phyloP scores from a whole-genome alignment of 2,797 vertebrate genomes.

The Lacerta bilineata region DNA sequence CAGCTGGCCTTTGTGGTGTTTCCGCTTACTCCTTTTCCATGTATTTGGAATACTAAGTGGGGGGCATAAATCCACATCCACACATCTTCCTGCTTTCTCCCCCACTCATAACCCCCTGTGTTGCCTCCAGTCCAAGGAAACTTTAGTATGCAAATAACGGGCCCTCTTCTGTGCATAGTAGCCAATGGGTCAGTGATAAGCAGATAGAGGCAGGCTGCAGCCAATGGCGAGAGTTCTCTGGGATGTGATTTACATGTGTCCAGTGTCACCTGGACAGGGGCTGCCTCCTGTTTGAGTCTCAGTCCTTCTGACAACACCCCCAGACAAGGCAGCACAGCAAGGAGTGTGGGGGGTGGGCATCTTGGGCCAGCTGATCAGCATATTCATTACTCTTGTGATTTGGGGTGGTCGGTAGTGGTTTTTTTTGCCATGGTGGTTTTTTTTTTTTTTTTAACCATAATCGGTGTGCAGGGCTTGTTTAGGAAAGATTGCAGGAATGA shows the following conservation, averaged over 20 bases:
- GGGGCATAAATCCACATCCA: neutral
- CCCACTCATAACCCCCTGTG: neutral
- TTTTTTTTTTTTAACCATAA: no score
- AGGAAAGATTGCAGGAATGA: no score
- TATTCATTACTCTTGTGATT: neutral
- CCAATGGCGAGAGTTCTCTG: neutral
- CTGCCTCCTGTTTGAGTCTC: neutral
- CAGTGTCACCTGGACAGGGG: constrained; percentile 12
- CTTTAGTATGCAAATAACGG: neutral
- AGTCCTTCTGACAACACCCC: constrained; percentile 35
- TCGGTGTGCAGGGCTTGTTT: no score
- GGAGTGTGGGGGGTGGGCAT: neutral
- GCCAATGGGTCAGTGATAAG: neutral
- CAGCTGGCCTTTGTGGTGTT: neutral
- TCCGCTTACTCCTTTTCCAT: neutral
- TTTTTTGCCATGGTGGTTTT: no score
- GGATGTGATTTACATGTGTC: neutral
- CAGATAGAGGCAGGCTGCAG: neutral
- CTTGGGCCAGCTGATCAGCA: constrained; percentile 10
- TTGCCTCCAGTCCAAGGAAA: neutral
- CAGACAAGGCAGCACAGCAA: constrained; percentile 31
- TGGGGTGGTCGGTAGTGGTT: no score
- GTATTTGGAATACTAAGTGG: neutral
- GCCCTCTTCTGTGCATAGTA: no score
- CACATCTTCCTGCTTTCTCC: neutral